Evolutionary conservation across 2,113 vertebrate species (phyloP).

Genomic region (Oncorhynchus kisutch): DNA sequence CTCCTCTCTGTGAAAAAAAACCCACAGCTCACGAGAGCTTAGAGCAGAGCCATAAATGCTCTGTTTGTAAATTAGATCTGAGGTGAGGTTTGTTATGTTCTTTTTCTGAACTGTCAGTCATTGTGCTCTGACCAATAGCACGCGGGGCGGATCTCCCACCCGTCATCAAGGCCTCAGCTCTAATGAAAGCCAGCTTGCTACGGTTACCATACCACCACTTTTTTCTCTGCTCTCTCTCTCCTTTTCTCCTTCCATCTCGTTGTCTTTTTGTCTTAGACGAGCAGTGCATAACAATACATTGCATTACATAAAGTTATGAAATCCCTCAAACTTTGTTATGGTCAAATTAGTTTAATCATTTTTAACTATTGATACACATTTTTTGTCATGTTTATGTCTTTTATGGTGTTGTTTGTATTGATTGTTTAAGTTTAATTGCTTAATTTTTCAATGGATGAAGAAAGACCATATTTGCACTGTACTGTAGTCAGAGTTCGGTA

Average conservation of each 20-base stretch:
- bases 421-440: no score
- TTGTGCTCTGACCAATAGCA: constrained; percentile 56
- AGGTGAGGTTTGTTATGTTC: not conserved
- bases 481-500: no score
- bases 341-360: no score
- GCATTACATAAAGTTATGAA: not conserved
- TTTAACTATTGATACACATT: no score
- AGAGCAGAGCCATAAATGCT: not conserved
- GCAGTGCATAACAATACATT: not conserved
- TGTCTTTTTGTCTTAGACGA: no score
- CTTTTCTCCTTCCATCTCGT: not conserved
- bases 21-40: not conserved
- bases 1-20: constrained; percentile 5
- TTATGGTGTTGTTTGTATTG: no score
- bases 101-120: constrained; percentile 29
- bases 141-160: constrained; percentile 35
- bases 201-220: constrained; percentile 16
- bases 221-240: constrained; percentile 8
- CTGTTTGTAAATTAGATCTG: not conserved
- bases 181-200: constrained; percentile 61
- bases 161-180: constrained; percentile 1
- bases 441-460: no score
- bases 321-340: not conserved
- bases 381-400: no score
- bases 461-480: no score